Evolutionary conservation across 2,888 invertebrate genomes (phyloP).

Genomic region (Ommatoiulus sabulosus): DNA sequence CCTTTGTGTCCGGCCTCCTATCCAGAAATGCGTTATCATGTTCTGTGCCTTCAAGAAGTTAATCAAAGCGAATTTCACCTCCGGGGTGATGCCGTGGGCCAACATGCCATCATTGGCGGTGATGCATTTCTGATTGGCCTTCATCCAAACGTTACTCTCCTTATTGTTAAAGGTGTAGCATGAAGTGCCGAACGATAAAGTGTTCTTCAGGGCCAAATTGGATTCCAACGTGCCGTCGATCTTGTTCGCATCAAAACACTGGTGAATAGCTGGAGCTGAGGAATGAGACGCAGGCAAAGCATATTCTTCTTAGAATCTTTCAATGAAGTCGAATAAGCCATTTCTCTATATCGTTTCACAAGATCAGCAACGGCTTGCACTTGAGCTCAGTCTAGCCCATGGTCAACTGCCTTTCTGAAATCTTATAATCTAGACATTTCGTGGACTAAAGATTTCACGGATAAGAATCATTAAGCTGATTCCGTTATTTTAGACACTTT

Average conservation of each 20-base stretch:
- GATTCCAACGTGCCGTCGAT: not conserved
- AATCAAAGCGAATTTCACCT: not conserved
- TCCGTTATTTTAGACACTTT: no score
- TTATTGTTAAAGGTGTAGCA: constrained; percentile 52
- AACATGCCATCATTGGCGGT: constrained; percentile 31
- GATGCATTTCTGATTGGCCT: constrained; percentile 12
- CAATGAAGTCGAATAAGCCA: no score
- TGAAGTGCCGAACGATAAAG: not conserved
- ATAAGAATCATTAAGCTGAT: no score
- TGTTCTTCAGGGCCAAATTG: not conserved
- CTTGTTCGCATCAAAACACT: constrained; percentile 53
- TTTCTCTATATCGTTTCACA: no score
- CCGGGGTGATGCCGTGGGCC: constrained; percentile 44
- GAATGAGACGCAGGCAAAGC: not conserved
- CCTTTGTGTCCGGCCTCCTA: not conserved
- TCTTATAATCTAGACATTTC: no score
- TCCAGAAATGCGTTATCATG: constrained; percentile 25
- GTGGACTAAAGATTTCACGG: no score
- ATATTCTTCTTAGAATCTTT: not conserved
- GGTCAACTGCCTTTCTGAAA: no score
- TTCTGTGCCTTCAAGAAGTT: constrained; percentile 37
- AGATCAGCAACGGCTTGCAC: no score
- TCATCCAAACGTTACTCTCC: not conserved
- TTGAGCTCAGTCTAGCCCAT: no score
- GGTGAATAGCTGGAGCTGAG: constrained; percentile 53